Percentiles rank a stretch among this genome's conserved stretches.
phyloP scores from a whole-genome alignment of 2,888 invertebrate species.

The Drosophila anomalipes region DNA sequence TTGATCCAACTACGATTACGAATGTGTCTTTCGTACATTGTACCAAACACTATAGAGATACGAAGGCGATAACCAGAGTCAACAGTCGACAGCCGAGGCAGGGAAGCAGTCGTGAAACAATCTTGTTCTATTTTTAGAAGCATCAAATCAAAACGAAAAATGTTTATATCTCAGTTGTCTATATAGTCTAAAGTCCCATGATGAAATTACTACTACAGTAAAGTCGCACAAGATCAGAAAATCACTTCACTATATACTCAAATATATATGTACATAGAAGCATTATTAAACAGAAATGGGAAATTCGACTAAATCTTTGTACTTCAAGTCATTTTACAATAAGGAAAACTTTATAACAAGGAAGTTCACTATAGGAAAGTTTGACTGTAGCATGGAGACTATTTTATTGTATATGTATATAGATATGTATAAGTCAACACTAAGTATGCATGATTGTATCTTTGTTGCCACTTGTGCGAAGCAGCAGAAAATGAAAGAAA shows the following conservation, averaged over 20 bases:
- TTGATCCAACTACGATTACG: neutral
- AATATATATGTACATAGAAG: neutral
- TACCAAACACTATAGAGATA: neutral
- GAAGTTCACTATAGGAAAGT: neutral
- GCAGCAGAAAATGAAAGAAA: neutral
- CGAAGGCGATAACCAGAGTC: neutral
- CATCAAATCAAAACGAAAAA: neutral
- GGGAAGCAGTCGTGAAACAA: neutral
- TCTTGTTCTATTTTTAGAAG: neutral
- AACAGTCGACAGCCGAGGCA: neutral
- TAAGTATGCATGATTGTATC: neutral
- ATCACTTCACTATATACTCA: neutral
- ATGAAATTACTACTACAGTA: neutral
- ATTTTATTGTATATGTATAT: neutral
- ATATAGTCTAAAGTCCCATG: neutral
- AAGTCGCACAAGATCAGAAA: neutral
- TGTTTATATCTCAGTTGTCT: neutral
- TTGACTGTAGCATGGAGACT: neutral
- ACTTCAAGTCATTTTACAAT: neutral
- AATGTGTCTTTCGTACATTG: neutral
- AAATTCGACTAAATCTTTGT: neutral
- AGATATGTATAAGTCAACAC: neutral
- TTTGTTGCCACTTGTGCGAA: neutral
- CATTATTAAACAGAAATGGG: neutral
- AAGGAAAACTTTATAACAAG: neutral